A percentile compares a stretch with the other conserved stretches of the same genome.
Evolutionary conservation across 2,113 vertebrate genomes (phyloP).

Genomic region (Paedocypris sp.): DNA sequence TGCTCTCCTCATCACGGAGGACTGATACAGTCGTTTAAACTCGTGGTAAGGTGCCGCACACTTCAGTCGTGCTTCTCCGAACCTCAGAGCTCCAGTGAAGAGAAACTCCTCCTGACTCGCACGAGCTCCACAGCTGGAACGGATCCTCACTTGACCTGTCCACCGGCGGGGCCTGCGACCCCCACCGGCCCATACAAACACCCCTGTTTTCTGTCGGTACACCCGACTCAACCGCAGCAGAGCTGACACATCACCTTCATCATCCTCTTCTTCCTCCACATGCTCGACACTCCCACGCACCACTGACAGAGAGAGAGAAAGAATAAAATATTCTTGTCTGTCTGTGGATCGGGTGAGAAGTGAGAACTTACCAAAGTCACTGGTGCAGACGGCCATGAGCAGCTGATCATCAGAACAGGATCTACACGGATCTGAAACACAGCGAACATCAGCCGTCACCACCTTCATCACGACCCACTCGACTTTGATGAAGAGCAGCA

Average conservation of each 20-base stretch:
- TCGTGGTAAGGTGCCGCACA: conserved; percentile 81
- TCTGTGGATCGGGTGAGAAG: no score
- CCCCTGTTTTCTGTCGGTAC: conserved; percentile 77
- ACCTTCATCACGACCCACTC: conserved; percentile 34
- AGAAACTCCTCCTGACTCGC: conserved; percentile 71
- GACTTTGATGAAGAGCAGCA: neutral
- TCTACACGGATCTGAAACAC: conserved; percentile 64
- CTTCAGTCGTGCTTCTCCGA: conserved; percentile 80
- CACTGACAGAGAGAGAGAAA: conserved; percentile 51
- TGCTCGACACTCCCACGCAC: conserved; percentile 70
- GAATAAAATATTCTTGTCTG: no score
- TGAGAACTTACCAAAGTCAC: conserved; percentile 91
- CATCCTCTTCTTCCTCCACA: conserved; percentile 35
- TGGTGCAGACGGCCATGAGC: conserved; percentile 83
- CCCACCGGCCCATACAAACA: conserved; percentile 62
- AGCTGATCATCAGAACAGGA: conserved; percentile 83
- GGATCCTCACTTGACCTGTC: conserved; percentile 68
- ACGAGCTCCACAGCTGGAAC: conserved; percentile 61
- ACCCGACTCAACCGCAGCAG: conserved; percentile 64
- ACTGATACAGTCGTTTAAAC: conserved; percentile 75
- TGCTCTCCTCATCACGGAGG: conserved; percentile 63
- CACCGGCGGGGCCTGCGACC: conserved; percentile 65
- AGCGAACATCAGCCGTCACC: conserved; percentile 19
- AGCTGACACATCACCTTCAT: conserved; percentile 45
- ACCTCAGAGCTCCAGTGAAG: conserved; percentile 80